phyloP scores from a whole-genome alignment of 2,888 invertebrate genomes.

The Caenorhabditis macrosperma region DNA sequence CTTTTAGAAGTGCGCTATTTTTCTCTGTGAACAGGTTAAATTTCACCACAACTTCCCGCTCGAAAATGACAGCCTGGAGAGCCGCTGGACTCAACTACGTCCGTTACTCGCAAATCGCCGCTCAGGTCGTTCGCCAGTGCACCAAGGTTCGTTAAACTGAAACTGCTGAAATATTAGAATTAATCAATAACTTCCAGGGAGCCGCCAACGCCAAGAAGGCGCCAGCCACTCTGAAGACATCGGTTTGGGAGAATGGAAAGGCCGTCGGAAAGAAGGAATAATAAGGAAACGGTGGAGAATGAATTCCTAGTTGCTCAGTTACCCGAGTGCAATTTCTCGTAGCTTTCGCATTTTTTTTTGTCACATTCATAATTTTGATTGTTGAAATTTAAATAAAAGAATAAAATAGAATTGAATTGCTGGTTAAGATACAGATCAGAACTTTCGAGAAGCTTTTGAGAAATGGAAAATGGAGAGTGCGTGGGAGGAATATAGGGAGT shows the following conservation, averaged over 20 bases:
- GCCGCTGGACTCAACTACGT: constrained; percentile 87
- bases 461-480: too few relatives aligned
- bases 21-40: constrained; percentile 11
- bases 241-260: constrained; percentile 90
- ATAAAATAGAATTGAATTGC: not conserved
- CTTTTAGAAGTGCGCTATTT: not conserved
- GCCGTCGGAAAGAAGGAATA: constrained; percentile 25
- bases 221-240: constrained; percentile 87
- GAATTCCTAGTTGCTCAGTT: not conserved
- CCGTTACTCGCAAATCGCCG: constrained; percentile 95
- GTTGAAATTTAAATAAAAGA: not conserved
- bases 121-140: constrained; percentile 86
- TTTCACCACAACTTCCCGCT: not conserved
- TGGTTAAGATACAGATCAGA: not conserved
- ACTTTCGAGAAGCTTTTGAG: too few relatives aligned
- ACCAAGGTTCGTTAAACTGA: too few relatives aligned
- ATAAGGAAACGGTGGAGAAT: not conserved
- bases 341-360: too few relatives aligned
- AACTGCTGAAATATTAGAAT: too few relatives aligned
- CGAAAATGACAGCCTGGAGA: constrained; percentile 73
- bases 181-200: constrained; percentile 29
- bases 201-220: constrained; percentile 84
- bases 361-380: too few relatives aligned
- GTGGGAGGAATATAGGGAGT: not conserved
- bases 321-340: not conserved